Conservation (phyloP, 2,888 invertebrate genomes). For the Apamea sordens region DNA sequence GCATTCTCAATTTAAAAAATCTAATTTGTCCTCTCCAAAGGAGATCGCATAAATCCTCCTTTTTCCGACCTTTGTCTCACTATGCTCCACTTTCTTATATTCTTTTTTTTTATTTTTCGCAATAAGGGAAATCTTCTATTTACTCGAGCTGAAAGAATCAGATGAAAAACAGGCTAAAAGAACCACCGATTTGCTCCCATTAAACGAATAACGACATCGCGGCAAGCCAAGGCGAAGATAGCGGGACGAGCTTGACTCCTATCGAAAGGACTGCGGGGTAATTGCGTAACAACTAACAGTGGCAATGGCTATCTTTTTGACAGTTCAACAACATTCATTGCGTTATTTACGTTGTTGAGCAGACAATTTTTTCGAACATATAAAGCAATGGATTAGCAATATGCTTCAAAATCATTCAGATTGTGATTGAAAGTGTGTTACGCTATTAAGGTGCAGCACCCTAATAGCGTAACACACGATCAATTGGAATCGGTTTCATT, state of each 20-base stretch:
- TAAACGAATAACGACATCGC: not conserved
- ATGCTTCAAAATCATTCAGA: too few relatives aligned
- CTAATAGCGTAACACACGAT: too few relatives aligned
- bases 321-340: too few relatives aligned
- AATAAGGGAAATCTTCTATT: not conserved
- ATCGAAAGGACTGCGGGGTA: too few relatives aligned
- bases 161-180: not conserved
- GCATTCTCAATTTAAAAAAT: conserved; percentile 63
- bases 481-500: too few relatives aligned
- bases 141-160: not conserved
- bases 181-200: not conserved
- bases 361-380: too few relatives aligned
- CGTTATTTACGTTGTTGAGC: too few relatives aligned
- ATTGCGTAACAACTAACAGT: too few relatives aligned
- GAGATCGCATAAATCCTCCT: conserved; percentile 35
- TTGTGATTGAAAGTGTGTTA: too few relatives aligned
- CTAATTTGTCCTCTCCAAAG: conserved; percentile 57
- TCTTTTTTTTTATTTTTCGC: not conserved
- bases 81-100: conserved; percentile 8
- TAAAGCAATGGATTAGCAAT: too few relatives aligned
- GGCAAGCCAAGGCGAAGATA: not conserved
- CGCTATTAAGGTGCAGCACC: too few relatives aligned
- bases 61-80: conserved; percentile 13
- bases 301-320: too few relatives aligned
- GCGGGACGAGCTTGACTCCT: not conserved